A percentile compares a stretch with the other conserved stretches of the same genome.
Conservation (phyloP, 1,140 invertebrate species). For the Calycopis cecrops region DNA sequence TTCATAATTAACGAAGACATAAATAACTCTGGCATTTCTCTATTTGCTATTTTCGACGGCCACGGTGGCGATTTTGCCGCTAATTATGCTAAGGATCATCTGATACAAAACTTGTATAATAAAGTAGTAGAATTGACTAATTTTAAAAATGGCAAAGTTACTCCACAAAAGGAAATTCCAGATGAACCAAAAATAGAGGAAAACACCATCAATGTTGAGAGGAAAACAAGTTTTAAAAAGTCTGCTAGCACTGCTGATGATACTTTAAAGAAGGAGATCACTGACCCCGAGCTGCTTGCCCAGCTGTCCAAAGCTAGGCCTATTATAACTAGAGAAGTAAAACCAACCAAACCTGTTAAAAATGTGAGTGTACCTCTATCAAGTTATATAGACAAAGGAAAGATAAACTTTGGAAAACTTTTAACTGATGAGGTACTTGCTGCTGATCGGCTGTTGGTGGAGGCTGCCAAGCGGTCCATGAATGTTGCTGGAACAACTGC, state of each 20-base stretch:
- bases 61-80: slow-evolving; percentile 96
- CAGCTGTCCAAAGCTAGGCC: slow-evolving; percentile 79
- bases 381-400: slow-evolving; percentile 81
- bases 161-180: slow-evolving; percentile 52
- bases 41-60: slow-evolving; percentile 96
- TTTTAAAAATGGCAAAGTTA: slow-evolving; percentile 77
- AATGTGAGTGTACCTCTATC: slow-evolving; percentile 52
- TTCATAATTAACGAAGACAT: slow-evolving; percentile 88
- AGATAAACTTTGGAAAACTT: slow-evolving; percentile 87
- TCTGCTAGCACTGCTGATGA: slow-evolving; percentile 76
- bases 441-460: slow-evolving; percentile 86
- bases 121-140: slow-evolving; percentile 84
- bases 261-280: slow-evolving; percentile 77
- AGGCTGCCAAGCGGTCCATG: slow-evolving; percentile 86
- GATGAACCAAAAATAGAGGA: slow-evolving; percentile 66
- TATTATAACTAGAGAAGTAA: slow-evolving; percentile 81
- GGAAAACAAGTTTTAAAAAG: slow-evolving; percentile 81
- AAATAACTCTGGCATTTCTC: slow-evolving; percentile 83
- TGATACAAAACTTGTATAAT: slow-evolving; percentile 85
- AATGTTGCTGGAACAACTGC: slow-evolving; percentile 96
- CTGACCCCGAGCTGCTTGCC: slow-evolving; percentile 80
- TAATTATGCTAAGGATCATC: slow-evolving; percentile 89
- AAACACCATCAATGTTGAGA: slow-evolving; percentile 61
- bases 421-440: slow-evolving; percentile 90
- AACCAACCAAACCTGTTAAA: slow-evolving; percentile 54